Evolutionary conservation across 2,888 invertebrate species (phyloP).

Genomic region (Philonicus albiceps): DNA sequence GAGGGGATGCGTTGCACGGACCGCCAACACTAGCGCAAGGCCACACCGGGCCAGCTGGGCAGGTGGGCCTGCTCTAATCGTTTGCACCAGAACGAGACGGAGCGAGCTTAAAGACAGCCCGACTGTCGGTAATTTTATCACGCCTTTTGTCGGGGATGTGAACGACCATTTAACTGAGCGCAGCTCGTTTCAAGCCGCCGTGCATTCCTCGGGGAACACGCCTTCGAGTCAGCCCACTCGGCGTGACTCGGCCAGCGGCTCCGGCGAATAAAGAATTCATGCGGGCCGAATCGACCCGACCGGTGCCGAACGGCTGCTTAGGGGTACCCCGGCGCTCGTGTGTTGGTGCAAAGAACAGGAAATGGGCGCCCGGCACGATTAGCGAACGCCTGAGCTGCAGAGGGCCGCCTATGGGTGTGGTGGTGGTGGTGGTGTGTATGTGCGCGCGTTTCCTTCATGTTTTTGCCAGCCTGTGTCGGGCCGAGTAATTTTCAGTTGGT

Average conservation of each 20-base stretch:
- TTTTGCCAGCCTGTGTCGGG: slow-evolving; percentile 41
- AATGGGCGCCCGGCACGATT: background rate
- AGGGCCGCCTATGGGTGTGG: background rate
- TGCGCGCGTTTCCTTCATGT: slow-evolving; percentile 50
- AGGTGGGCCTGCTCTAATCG: background rate
- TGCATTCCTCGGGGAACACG: slow-evolving; percentile 12
- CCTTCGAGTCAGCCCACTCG: slow-evolving; percentile 29
- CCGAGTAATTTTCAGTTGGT: slow-evolving; percentile 58
- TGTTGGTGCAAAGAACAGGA: background rate
- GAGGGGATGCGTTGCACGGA: background rate
- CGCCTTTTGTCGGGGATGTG: slow-evolving; percentile 15
- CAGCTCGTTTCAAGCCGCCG: slow-evolving; percentile 10
- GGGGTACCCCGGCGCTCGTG: background rate
- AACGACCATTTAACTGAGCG: slow-evolving; percentile 7
- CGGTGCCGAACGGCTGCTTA: background rate
- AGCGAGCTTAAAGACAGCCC: background rate
- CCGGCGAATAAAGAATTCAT: slow-evolving; percentile 25
- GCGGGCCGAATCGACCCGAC: background rate
- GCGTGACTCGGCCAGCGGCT: background rate
- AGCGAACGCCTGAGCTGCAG: background rate
- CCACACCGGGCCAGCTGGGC: background rate
- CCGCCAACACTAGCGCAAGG: background rate
- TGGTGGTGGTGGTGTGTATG: slow-evolving; percentile 52
- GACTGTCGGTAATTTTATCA: slow-evolving; percentile 18
- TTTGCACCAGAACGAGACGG: background rate